Percentiles rank a stretch among this genome's conserved stretches.
Evolutionary conservation across 2,113 vertebrate genomes (phyloP).

Genomic region (Xiphophorus hellerii): DNA sequence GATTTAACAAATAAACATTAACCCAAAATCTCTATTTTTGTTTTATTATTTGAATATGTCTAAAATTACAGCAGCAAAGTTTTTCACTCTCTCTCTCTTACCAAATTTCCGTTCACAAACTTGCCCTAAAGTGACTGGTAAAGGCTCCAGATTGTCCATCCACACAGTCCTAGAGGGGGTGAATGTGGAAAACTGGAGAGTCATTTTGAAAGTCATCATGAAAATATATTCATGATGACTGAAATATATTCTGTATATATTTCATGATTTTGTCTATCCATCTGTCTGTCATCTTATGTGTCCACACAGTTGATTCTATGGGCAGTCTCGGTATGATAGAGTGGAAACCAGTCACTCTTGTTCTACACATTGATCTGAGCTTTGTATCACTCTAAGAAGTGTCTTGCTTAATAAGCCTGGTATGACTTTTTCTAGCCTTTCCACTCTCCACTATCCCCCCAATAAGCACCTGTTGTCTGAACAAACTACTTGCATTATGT

Average conservation of each 20-base stretch:
- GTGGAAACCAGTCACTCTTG: constrained; percentile 18
- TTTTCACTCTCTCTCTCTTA: no score
- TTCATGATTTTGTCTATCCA: no score
- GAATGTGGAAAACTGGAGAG: background rate
- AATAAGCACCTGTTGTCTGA: constrained; percentile 37
- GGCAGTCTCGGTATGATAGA: background rate
- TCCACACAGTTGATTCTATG: background rate
- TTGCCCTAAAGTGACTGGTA: no score
- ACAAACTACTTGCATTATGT: constrained; percentile 43
- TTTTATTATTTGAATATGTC: background rate
- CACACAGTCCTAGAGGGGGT: background rate
- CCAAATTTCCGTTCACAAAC: no score
- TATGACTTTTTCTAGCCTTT: constrained; percentile 12
- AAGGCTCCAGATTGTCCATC: background rate
- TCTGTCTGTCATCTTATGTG: background rate
- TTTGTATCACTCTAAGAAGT: constrained; percentile 19
- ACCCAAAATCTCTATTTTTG: background rate
- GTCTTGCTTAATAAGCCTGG: constrained; percentile 47
- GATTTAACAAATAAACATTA: constrained; percentile 39
- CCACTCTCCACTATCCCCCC: background rate
- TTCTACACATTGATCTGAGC: constrained; percentile 34
- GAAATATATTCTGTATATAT: background rate
- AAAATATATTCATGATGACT: no score
- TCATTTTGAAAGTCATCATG: no score
- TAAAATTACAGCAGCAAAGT: no score